These are phyloP conservation scores for Monarcha castaneiventris DNA, from an alignment of 2,113 vertebrate genomes.

Conservation along the genomic window DNA sequence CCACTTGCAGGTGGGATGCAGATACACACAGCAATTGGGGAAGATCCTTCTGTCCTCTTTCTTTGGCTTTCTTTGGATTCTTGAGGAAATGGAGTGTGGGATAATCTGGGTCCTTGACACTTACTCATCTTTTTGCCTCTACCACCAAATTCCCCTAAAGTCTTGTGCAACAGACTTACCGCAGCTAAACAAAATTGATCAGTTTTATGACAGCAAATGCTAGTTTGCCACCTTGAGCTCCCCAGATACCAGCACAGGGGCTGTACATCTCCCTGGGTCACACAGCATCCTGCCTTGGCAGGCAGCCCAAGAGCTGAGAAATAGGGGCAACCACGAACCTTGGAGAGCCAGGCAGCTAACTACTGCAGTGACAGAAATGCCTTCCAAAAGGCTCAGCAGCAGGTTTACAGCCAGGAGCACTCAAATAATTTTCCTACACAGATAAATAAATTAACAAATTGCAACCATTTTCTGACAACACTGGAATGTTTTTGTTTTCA, in stretches of 20 bases:
- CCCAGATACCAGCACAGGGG: background rate
- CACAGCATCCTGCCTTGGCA: background rate
- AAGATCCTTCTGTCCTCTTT: background rate
- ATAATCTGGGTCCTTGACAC: background rate
- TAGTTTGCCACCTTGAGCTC: background rate
- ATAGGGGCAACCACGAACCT: background rate
- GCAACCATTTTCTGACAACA: background rate
- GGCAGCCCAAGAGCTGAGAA: background rate
- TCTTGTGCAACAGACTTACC: background rate
- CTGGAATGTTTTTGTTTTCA: background rate
- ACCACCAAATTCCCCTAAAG: background rate
- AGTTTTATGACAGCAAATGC: background rate
- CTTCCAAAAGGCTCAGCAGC: background rate
- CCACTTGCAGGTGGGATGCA: background rate
- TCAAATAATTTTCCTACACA: background rate
- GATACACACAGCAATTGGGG: background rate
- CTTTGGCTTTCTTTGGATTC: background rate
- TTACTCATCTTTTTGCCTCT: background rate
- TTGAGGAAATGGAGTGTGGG: background rate
- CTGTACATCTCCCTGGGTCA: background rate
- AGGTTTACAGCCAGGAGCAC: background rate
- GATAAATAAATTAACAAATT: background rate
- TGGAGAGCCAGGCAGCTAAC: fast-evolving
- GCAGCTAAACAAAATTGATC: background rate
- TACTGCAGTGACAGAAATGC: background rate